A percentile compares a stretch with the other conserved stretches of the same genome.
phyloP scores from a whole-genome alignment of 2,113 vertebrate genomes.

The Patagioenas fasciata region DNA sequence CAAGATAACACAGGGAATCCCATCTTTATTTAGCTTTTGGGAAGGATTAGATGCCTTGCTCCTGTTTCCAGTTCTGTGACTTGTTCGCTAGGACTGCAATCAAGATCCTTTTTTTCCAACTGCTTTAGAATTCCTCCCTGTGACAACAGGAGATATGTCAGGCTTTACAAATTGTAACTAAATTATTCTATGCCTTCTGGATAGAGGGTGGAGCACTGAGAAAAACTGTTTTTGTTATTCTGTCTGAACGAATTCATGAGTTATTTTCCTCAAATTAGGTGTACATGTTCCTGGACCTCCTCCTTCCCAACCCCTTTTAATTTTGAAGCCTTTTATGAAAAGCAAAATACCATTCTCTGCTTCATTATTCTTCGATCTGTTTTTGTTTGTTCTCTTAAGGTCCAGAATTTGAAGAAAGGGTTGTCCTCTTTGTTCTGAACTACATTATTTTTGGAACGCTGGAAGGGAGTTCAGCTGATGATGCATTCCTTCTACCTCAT shows the following conservation, averaged over 20 bases:
- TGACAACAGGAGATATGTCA: slow-evolving; percentile 7
- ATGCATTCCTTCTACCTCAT: slow-evolving; percentile 85
- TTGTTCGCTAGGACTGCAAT: not conserved
- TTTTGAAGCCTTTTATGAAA: slow-evolving; percentile 22
- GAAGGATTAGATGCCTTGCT: not conserved
- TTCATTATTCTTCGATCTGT: slow-evolving; percentile 30
- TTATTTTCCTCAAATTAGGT: slow-evolving; percentile 23
- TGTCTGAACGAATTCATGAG: not conserved
- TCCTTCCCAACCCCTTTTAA: not conserved
- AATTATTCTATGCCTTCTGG: not conserved
- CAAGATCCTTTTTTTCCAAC: not conserved
- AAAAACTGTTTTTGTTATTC: slow-evolving; percentile 4
- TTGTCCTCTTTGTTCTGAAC: slow-evolving; percentile 91
- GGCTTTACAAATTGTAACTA: slow-evolving; percentile 21
- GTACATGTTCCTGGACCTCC: not conserved
- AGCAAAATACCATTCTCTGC: not conserved
- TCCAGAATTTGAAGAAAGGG: slow-evolving; percentile 85
- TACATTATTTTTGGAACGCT: slow-evolving; percentile 83
- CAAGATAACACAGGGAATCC: not conserved
- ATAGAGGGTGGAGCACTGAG: not conserved
- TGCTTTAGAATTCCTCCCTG: slow-evolving; percentile 4
- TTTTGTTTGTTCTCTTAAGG: slow-evolving; percentile 75
- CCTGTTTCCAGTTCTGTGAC: not conserved
- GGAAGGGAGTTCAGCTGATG: slow-evolving; percentile 73
- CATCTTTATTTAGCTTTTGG: not conserved